Evolutionary conservation across 2,888 invertebrate genomes (phyloP), one percentile per base, ranked within the genome.

Genomic region (Drosophila mimetica): DNA sequence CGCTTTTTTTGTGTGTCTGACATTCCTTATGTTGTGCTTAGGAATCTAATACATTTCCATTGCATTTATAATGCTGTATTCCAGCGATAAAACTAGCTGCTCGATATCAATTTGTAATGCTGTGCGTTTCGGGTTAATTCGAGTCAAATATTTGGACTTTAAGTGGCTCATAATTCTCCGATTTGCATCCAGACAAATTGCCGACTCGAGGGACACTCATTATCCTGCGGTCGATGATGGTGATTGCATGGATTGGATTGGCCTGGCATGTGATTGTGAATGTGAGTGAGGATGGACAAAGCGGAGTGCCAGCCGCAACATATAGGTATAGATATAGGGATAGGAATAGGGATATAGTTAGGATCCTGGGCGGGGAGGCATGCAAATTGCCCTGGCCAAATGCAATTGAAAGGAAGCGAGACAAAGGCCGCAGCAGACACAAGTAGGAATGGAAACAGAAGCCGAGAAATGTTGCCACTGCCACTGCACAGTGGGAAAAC

Each of bases 391-490:
- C 60, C 51, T 28, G 52, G 51, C 48, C 42, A 84, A 83, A 81
- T 71, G 76, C 76, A 75, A 78, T 76, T 70, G 78, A 74, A 71
- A 63, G 30, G 48, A 69, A 59, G 63, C 50, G 48, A 79, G 61
- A 66, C 60, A 71, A 75, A 63, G 50, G 54, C 36, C 25, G 30
- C 16, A 52, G 47, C 20, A 52, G 47, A 67, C 54, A 59, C 50
- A 25, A 44, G 36, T 16, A 34, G 39, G 22, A 54, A 54, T 28
- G 34, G 50, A 52, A 51, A 41, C 44, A 42, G 39, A 54, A 61
- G 41, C 34, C 51, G 34, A 25, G 51, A 51, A n/a, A 28, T 32
- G 20, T 30, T n/a, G 11, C 25, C 54, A 37, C 36, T n/a, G 11
- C 25, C 54, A 37, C 36, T 53, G 54, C 36, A 50, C 34, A 34